phyloP scores from a whole-genome alignment of 1,140 invertebrate genomes.

The Dryas iulia region DNA sequence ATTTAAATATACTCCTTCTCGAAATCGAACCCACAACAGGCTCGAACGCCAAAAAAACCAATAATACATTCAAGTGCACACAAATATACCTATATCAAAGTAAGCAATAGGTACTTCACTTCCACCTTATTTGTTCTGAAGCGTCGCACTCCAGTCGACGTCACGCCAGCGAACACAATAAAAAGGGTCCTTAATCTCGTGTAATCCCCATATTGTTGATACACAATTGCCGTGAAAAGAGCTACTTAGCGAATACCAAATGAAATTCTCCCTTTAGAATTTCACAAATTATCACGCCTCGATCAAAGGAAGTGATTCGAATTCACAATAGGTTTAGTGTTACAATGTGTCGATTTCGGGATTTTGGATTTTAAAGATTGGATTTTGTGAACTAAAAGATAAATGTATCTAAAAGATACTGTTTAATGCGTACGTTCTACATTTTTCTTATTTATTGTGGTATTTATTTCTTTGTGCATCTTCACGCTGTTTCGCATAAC shows the following conservation, averaged over 20 bases:
- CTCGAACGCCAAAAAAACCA: too few species aligned
- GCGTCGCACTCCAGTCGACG: constrained; percentile 43
- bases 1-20: too few species aligned
- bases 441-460: background rate
- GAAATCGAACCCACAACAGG: too few species aligned
- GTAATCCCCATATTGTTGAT: constrained; percentile 71
- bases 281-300: constrained; percentile 64
- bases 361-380: constrained; percentile 15
- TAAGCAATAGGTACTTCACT: constrained; percentile 26
- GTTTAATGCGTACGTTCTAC: background rate
- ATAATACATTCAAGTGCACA: background rate
- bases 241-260: constrained; percentile 60
- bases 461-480: background rate
- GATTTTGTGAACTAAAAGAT: constrained; percentile 1
- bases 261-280: constrained; percentile 44
- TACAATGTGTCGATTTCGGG: constrained; percentile 50
- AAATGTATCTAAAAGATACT: background rate
- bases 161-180: constrained; percentile 40
- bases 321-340: constrained; percentile 64
- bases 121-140: constrained; percentile 40
- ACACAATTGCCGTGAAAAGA: constrained; percentile 77
- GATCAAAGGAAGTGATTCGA: constrained; percentile 67
- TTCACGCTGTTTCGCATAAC: too few species aligned
- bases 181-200: constrained; percentile 58
- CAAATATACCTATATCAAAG: background rate